Evolutionary conservation across 2,113 vertebrate species (phyloP).

Genomic region (Piliocolobus tephrosceles): DNA sequence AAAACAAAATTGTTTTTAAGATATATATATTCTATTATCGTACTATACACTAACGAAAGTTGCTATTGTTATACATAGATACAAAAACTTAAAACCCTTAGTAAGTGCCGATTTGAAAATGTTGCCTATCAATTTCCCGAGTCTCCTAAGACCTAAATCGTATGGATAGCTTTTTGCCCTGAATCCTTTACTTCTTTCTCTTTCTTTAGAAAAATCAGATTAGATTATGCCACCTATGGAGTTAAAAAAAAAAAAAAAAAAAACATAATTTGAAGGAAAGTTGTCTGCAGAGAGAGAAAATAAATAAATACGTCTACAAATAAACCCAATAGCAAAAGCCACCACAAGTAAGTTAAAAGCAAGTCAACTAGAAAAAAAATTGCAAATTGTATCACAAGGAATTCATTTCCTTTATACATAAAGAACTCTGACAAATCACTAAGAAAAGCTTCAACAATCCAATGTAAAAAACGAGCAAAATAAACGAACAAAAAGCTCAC

Average conservation of each 20-base stretch:
- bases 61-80: not conserved
- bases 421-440: not conserved
- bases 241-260: not conserved
- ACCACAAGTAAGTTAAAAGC: constrained; percentile 16
- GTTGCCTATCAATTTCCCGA: constrained; percentile 13
- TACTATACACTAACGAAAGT: not conserved
- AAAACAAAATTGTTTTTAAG: not conserved
- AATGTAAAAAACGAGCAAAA: not conserved
- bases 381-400: not conserved
- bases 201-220: not conserved
- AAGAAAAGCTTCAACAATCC: not conserved
- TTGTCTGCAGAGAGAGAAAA: not conserved
- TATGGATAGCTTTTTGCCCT: not conserved
- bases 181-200: not conserved
- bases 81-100: not conserved
- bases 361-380: not conserved
- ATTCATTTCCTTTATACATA: not conserved
- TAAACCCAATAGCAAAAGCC: not conserved
- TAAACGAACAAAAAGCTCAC: not conserved
- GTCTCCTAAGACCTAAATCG: not conserved
- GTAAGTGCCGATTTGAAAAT: constrained; percentile 11
- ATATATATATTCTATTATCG: not conserved
- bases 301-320: not conserved
- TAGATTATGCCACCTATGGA: not conserved
- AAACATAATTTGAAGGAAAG: not conserved